phyloP scores from a whole-genome alignment of 2,797 vertebrate species.

The Lates japonicus region DNA sequence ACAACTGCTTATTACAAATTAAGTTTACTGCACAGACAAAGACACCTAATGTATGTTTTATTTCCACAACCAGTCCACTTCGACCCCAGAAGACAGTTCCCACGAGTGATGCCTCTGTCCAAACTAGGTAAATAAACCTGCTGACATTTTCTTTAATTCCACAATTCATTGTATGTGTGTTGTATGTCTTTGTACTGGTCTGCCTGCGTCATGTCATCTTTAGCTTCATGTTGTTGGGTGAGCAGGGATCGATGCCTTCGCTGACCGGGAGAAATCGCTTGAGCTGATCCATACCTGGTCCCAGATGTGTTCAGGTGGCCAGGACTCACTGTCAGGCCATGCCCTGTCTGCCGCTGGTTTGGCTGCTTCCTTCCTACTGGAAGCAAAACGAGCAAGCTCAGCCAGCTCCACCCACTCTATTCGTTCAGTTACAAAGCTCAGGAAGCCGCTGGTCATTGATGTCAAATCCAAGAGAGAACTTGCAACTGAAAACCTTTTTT shows the following conservation, averaged over 20 bases:
- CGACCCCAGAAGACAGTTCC: constrained; percentile 94
- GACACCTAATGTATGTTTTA: constrained; percentile 19
- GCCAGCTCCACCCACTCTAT: constrained; percentile 80
- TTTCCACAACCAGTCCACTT: constrained; percentile 86
- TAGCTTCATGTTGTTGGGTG: constrained; percentile 84
- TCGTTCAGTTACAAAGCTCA: constrained; percentile 88
- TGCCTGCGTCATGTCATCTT: constrained; percentile 72
- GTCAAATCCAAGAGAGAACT: constrained; percentile 76
- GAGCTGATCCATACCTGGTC: constrained; percentile 88
- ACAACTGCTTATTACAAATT: neutral
- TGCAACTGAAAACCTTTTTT: constrained; percentile 64
- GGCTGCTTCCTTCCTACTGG: constrained; percentile 83
- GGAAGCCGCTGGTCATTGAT: constrained; percentile 84
- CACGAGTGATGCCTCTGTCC: constrained; percentile 95
- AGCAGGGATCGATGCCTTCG: constrained; percentile 81
- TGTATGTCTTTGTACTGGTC: constrained; percentile 44
- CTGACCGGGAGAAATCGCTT: constrained; percentile 88
- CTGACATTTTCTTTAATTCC: constrained; percentile 20
- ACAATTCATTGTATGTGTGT: constrained; percentile 47
- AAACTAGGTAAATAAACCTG: constrained; percentile 91
- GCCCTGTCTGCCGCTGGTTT: constrained; percentile 86
- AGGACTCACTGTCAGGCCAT: constrained; percentile 87
- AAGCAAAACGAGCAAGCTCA: constrained; percentile 80
- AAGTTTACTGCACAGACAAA: neutral
- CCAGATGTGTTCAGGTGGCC: constrained; percentile 85